A percentile compares a stretch with the other conserved stretches of the same genome.
Evolutionary conservation across 2,888 invertebrate species (phyloP).

Genomic region (Cremastobaeus sp.): DNA sequence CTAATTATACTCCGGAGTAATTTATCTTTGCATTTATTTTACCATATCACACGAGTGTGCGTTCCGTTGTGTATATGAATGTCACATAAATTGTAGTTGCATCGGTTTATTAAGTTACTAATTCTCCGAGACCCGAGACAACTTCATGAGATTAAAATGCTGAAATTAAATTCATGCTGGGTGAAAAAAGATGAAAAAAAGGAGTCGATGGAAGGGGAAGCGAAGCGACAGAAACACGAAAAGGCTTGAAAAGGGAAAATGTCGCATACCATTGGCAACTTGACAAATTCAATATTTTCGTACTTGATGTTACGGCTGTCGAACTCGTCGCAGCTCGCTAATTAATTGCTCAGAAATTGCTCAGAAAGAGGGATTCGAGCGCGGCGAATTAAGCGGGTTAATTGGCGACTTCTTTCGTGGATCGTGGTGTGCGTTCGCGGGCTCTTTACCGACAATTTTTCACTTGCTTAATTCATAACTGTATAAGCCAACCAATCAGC

Average conservation of each 20-base stretch:
- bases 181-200: no score
- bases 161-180: no score
- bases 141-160: no score
- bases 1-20: no score
- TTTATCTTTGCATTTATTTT: no score
- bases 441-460: constrained; percentile 39
- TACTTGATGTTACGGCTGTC: constrained; percentile 48
- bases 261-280: constrained; percentile 18
- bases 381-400: constrained; percentile 56
- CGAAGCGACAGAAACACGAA: not conserved
- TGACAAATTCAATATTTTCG: constrained; percentile 21
- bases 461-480: constrained; percentile 38
- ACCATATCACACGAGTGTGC: no score
- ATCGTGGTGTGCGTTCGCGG: constrained; percentile 5
- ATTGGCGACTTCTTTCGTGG: constrained; percentile 51
- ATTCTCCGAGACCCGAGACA: no score
- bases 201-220: no score
- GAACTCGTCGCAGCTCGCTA: constrained; percentile 49
- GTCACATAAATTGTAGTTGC: no score
- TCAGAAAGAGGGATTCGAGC: constrained; percentile 10
- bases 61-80: no score
- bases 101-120: constrained; percentile 45
- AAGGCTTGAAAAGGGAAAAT: constrained; percentile 1
- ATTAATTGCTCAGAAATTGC: constrained; percentile 37
- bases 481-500: constrained; percentile 67